These are phyloP conservation scores for Pseudolaguvia tuberculata DNA, from an alignment of 2,113 vertebrate species.

Conservation along the genomic window DNA sequence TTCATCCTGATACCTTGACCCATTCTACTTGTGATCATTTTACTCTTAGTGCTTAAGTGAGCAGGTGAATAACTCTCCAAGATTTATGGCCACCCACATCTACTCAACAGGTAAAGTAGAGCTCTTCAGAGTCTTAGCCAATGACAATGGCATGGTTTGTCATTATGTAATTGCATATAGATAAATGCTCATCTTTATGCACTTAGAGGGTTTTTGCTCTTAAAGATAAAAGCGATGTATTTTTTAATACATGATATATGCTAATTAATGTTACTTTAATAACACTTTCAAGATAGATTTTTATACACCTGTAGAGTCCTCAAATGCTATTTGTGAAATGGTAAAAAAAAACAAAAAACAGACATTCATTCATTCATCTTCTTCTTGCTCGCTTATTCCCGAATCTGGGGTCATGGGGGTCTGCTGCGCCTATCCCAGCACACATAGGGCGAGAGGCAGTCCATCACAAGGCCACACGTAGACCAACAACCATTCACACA, in stretches of 20 bases:
- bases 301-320: neutral
- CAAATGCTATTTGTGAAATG: conserved; percentile 1
- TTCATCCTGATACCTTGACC: conserved; percentile 29
- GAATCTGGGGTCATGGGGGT: too few species aligned
- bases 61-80: conserved; percentile 33
- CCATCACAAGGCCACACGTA: too few species aligned
- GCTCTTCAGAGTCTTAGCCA: conserved; percentile 5
- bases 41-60: conserved; percentile 31
- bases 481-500: too few species aligned
- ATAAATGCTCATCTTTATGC: neutral
- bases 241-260: neutral
- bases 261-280: neutral
- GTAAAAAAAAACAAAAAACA: too few species aligned
- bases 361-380: too few species aligned
- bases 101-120: neutral
- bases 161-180: neutral
- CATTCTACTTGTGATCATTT: conserved; percentile 39
- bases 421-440: too few species aligned
- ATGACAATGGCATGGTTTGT: neutral
- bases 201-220: neutral
- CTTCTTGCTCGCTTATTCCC: too few species aligned
- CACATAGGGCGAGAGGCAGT: too few species aligned
- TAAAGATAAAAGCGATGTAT: neutral
- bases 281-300: neutral
- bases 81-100: conserved; percentile 27